Percentiles rank a stretch among this genome's conserved stretches.
Evolutionary conservation across 23 tunicate species (phyloP).

Genomic region (Clavelina lepadiformis): DNA sequence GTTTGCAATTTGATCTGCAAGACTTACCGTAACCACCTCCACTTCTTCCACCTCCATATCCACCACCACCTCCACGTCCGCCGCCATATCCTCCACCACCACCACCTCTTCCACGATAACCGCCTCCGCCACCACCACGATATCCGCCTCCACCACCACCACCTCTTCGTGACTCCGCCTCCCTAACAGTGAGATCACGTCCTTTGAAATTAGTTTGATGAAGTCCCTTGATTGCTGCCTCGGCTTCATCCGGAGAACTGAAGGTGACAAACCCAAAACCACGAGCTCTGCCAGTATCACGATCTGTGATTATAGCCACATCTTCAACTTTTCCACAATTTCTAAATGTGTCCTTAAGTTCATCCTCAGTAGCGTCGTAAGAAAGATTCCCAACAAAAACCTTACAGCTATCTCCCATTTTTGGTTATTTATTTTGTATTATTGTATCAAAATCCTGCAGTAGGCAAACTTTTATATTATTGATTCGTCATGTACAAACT

Average conservation of each 20-base stretch:
- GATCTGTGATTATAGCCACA: constrained; percentile 28
- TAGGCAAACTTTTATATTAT: no score
- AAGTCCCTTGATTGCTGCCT: constrained; percentile 13
- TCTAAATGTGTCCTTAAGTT: constrained; percentile 11
- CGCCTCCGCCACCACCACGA: no score
- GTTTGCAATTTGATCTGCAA: no score
- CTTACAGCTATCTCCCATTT: constrained; percentile 20
- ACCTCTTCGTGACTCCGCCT: constrained; percentile 22
- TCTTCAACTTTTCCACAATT: constrained; percentile 21
- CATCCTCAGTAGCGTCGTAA: constrained; percentile 21
- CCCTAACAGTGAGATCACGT: constrained; percentile 24
- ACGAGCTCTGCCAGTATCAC: constrained; percentile 55
- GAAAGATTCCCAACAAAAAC: constrained; percentile 68
- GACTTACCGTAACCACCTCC: constrained; percentile 16
- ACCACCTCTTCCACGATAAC: no score
- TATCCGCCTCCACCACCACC: no score
- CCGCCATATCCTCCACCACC: no score
- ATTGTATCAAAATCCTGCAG: no score
- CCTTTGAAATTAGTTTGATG: constrained; percentile 18
- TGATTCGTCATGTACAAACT: no score
- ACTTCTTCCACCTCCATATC: constrained; percentile 4
- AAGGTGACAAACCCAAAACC: constrained; percentile 72
- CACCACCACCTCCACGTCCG: constrained; percentile 53
- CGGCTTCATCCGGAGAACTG: constrained; percentile 1
- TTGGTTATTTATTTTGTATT: no score